Evolutionary conservation across 1,140 invertebrate genomes (phyloP), one percentile per base, ranked within the genome.

Genomic region (Gryon sp.): DNA sequence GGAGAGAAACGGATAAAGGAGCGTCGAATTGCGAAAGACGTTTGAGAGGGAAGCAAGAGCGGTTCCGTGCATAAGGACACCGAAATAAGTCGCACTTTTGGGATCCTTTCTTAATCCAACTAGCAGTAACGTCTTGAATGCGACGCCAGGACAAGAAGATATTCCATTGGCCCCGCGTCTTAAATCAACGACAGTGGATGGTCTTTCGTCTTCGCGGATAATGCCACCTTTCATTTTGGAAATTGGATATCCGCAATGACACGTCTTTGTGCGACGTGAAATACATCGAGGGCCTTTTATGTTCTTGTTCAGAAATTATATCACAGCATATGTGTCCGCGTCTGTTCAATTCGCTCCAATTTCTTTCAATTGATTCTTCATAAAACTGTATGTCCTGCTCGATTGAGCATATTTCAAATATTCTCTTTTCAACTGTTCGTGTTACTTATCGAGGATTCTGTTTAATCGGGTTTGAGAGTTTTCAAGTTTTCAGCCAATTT

Each of bases 181-280:
- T 70, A 76, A 76, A 76, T 76, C 74, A 70, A 59, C 41, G 57
- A 41, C 55, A 41, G 8, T 53, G 36, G 57, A 76, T 55, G 55
- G 62, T 19, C 62, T 48, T 41, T 46, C 62, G 45, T 65, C 55
- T 60, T 52, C 62, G 45, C 46, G 74, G 52, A 80, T 77, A 82
- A 79, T 79, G 45, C 69, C 16, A 52, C 65, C 78, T 77, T 82
- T 82, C 78, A 82, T 80, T 80, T 78, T 28, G 32, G 70, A 22
- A 80, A 82, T 78, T 79, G 76, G 74, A 79, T 77, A 63, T 24
- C 28, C 30, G 68, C 72, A 68, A 66, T 62, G 76, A 74, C 63
- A 46, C 57, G 55, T 72, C 79, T 76, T 81, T 81, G 74, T 75
- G 53, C 15, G 32, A n/a, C 19, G 14, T 28, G 52, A 63, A 65